Percentiles rank a stretch among this genome's conserved stretches.
Evolutionary conservation across 1,140 invertebrate species (phyloP).

Genomic region (Drosophila eugracilis): DNA sequence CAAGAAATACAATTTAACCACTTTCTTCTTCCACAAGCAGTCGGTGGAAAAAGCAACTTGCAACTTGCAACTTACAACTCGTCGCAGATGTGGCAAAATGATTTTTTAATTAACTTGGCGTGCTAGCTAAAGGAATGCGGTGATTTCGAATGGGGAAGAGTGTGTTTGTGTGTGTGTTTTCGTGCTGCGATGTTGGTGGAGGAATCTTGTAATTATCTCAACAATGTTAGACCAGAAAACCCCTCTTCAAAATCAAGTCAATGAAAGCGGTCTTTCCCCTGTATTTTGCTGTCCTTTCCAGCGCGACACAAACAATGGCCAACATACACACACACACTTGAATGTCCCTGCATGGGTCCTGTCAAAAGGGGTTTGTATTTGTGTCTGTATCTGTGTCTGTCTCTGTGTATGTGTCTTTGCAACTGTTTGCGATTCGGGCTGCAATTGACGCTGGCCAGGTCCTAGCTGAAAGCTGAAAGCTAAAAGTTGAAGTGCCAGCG

Average conservation of each 20-base stretch:
- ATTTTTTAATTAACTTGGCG: conserved; percentile 54
- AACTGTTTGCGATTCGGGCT: conserved; percentile 47
- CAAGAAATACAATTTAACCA: not conserved
- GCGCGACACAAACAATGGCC: conserved; percentile 31
- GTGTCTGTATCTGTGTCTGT: conserved; percentile 6
- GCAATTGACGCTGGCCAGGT: conserved; percentile 39
- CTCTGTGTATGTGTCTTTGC: conserved; percentile 22
- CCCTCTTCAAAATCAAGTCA: conserved; percentile 33
- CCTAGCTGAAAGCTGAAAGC: conserved; percentile 13
- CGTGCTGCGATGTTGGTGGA: conserved; percentile 6
- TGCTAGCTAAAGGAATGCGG: not conserved
- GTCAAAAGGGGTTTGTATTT: conserved; percentile 12
- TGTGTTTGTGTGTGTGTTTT: too few species aligned
- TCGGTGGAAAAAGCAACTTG: too few species aligned
- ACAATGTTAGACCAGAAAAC: conserved; percentile 35
- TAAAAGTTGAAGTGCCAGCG: conserved; percentile 24
- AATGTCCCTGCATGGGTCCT: conserved; percentile 26
- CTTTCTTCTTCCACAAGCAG: not conserved
- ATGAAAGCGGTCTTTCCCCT: conserved; percentile 14
- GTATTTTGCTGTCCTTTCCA: conserved; percentile 15
- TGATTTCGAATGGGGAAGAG: conserved; percentile 6
- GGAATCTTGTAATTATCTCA: conserved; percentile 59
- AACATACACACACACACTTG: not conserved
- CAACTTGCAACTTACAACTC: not conserved
- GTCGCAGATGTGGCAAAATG: conserved; percentile 34